Percentiles rank a stretch among this genome's conserved stretches.
Evolutionary conservation across 2,113 vertebrate species (phyloP).

Genomic region (Gila orcuttii): DNA sequence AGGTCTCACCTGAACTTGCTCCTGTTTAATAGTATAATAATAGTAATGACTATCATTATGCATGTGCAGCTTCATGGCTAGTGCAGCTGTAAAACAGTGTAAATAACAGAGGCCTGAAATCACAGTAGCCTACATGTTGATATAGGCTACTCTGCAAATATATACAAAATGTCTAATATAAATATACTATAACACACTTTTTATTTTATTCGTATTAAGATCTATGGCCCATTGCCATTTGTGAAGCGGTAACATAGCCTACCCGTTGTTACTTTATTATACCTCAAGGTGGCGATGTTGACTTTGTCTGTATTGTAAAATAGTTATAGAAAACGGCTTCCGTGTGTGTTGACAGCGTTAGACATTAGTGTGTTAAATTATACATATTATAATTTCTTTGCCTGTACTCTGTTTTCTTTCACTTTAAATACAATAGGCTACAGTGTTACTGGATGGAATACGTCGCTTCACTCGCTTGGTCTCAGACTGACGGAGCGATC

Average conservation of each 20-base stretch:
- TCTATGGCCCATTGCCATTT: neutral
- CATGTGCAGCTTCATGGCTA: too few relatives aligned
- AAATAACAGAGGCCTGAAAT: too few relatives aligned
- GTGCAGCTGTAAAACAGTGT: too few relatives aligned
- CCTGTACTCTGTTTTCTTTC: neutral
- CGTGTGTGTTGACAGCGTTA: neutral
- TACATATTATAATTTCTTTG: neutral
- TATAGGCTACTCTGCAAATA: too few relatives aligned
- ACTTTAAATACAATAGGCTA: neutral
- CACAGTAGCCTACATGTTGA: too few relatives aligned
- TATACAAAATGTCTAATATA: too few relatives aligned
- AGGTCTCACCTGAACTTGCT: too few relatives aligned
- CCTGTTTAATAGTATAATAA: too few relatives aligned
- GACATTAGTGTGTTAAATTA: neutral
- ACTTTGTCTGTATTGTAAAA: neutral
- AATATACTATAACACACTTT: neutral
- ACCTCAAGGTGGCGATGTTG: conserved; percentile 26
- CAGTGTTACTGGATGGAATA: neutral
- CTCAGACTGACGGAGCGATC: neutral
- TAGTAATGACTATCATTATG: too few relatives aligned
- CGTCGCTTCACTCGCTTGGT: too few relatives aligned
- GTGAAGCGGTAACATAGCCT: neutral
- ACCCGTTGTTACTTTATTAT: neutral
- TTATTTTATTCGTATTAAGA: neutral
- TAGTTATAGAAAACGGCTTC: neutral